Conservation (phyloP, 2,113 vertebrate species). For the Ailurus styani region DNA sequence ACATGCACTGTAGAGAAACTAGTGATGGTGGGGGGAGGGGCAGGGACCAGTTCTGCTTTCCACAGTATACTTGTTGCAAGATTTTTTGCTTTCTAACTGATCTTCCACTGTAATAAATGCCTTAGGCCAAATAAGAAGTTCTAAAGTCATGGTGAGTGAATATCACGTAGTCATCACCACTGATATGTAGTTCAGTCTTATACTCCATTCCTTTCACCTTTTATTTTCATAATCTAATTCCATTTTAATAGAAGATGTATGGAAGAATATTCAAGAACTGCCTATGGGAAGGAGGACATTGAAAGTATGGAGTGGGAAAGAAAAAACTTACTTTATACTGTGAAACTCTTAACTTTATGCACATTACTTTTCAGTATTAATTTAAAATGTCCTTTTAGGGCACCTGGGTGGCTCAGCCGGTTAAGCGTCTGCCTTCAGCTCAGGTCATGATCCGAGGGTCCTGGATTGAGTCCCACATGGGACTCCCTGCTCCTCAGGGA, state of each 20-base stretch:
- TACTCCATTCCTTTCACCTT: background rate
- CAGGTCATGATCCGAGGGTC: too few relatives aligned
- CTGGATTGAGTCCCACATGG: too few relatives aligned
- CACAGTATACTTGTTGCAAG: background rate
- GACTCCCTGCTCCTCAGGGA: too few relatives aligned
- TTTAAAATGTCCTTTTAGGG: background rate
- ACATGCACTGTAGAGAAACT: background rate
- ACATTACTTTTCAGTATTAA: background rate
- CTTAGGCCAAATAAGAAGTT: background rate
- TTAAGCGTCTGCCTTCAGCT: too few relatives aligned
- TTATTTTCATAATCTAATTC: background rate
- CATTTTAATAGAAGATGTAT: constrained; percentile 10
- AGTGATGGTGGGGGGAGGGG: background rate
- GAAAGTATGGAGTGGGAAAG: background rate
- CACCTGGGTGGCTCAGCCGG: too few relatives aligned
- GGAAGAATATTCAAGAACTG: background rate
- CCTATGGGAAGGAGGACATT: background rate
- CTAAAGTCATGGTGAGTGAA: background rate
- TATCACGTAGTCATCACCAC: background rate
- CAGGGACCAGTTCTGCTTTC: background rate
- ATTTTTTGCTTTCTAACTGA: constrained; percentile 1
- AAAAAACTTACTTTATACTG: background rate
- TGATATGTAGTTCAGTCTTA: background rate
- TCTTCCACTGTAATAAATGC: background rate
- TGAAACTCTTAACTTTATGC: background rate